Percentiles rank a stretch among this genome's conserved stretches.
phyloP scores from a whole-genome alignment of 2,888 invertebrate genomes.

The Pecten maximus region DNA sequence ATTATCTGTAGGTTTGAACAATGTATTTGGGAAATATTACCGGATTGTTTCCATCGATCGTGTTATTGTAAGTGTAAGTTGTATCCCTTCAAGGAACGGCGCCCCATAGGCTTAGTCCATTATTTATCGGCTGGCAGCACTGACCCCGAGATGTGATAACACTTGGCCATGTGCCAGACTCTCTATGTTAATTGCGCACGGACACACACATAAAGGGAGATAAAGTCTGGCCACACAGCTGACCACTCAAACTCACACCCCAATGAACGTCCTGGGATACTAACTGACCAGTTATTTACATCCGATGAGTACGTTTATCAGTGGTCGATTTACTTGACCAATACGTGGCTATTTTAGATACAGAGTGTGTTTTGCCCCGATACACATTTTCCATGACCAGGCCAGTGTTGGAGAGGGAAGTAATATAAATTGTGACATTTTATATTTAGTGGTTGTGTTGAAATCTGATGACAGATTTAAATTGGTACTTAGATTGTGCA shows the following conservation, averaged over 20 bases:
- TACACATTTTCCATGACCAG: neutral
- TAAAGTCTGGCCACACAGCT: neutral
- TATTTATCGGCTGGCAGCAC: neutral
- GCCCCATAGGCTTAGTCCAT: neutral
- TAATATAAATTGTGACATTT: neutral
- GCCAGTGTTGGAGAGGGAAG: neutral
- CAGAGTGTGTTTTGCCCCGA: neutral
- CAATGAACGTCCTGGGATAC: slow-evolving; percentile 1
- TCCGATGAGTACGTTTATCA: neutral
- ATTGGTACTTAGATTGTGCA: neutral
- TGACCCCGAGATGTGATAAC: slow-evolving; percentile 5
- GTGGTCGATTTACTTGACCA: neutral
- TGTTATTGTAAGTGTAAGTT: neutral
- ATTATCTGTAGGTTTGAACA: neutral
- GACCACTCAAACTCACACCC: neutral
- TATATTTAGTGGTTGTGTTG: neutral
- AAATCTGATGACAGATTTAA: neutral
- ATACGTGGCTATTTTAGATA: neutral
- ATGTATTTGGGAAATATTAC: neutral
- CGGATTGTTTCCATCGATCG: neutral
- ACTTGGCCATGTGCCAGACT: slow-evolving; percentile 12
- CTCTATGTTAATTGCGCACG: neutral
- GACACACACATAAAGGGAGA: neutral
- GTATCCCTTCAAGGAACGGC: neutral
- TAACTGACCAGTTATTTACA: neutral